phyloP scores from a whole-genome alignment of 2,797 vertebrate species.

The Rhynchotus rufescens region DNA sequence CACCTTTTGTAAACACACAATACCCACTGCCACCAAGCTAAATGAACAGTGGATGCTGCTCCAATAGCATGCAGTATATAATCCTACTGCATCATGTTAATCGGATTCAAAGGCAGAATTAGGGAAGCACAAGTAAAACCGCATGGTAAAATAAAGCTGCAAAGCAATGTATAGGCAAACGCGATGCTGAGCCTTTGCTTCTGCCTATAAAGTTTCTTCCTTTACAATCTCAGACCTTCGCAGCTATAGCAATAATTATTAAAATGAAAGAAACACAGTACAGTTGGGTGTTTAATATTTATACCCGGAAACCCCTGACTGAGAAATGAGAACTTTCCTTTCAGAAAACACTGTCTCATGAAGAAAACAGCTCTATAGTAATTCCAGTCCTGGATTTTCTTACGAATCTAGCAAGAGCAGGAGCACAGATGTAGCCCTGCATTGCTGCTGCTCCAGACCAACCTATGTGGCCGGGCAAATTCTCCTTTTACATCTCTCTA shows the following conservation, averaged over 20 bases:
- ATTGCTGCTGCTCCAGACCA: neutral
- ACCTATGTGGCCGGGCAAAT: neutral
- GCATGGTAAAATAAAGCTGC: neutral
- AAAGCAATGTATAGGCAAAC: neutral
- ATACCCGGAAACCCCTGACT: neutral
- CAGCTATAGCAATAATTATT: neutral
- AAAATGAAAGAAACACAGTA: neutral
- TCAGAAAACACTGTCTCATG: neutral
- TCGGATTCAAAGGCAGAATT: neutral
- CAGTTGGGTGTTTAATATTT: neutral
- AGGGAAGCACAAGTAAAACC: neutral
- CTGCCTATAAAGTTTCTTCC: neutral
- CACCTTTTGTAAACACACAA: neutral
- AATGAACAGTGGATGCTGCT: neutral
- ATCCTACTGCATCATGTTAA: neutral
- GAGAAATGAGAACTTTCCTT: neutral
- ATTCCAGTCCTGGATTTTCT: neutral
- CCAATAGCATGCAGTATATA: fast-evolving
- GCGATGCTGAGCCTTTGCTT: neutral
- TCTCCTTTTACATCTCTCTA: constrained; percentile 26
- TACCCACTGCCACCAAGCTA: neutral
- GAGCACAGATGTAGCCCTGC: neutral
- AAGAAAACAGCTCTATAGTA: neutral
- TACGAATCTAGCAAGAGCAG: neutral
- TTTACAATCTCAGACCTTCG: neutral